A percentile compares a stretch with the other conserved stretches of the same genome.
These are phyloP conservation scores for Delphinapterus leucas DNA, from an alignment of 2,113 vertebrate species.

Conservation along the genomic window DNA sequence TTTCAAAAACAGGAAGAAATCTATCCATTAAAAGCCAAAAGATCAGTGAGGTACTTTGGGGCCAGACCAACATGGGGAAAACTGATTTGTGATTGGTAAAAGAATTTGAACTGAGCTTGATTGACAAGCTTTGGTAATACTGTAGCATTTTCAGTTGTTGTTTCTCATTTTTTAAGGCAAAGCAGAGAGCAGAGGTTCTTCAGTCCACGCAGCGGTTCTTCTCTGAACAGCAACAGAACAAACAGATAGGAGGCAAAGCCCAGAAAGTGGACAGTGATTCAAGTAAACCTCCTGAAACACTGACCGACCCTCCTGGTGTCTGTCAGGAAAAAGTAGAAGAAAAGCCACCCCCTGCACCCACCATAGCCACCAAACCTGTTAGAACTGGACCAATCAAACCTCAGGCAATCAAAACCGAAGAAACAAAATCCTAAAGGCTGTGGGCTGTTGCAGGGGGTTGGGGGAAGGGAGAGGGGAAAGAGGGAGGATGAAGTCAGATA, in stretches of 20 bases:
- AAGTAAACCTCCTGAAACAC: conserved; percentile 84
- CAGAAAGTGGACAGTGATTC: conserved; percentile 87
- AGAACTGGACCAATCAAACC: conserved; percentile 99
- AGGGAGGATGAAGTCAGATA: conserved; percentile 31
- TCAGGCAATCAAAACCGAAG: conserved; percentile 98
- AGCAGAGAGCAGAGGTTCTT: conserved; percentile 98
- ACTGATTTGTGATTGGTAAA: conserved; percentile 46
- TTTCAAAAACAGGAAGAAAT: conserved; percentile 59
- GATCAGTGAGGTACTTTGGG: conserved; percentile 46
- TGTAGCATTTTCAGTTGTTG: conserved; percentile 43
- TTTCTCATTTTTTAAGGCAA: conserved; percentile 88
- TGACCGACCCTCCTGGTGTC: conserved; percentile 85
- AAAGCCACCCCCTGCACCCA: conserved; percentile 83
- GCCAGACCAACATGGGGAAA: conserved; percentile 34
- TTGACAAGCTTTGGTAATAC: conserved; percentile 46
- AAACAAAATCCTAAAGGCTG: conserved; percentile 90
- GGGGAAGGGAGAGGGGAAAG: not conserved
- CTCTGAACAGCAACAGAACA: conserved; percentile 95
- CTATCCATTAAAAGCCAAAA: conserved; percentile 52
- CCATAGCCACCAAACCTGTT: conserved; percentile 90
- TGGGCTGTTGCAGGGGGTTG: not conserved
- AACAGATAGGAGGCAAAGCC: conserved; percentile 89
- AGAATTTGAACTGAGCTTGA: conserved; percentile 43
- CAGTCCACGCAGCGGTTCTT: conserved; percentile 99
- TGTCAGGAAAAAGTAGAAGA: conserved; percentile 88